Evolutionary conservation across 2,888 invertebrate genomes (phyloP).

Genomic region (Osmoderma eremita): DNA sequence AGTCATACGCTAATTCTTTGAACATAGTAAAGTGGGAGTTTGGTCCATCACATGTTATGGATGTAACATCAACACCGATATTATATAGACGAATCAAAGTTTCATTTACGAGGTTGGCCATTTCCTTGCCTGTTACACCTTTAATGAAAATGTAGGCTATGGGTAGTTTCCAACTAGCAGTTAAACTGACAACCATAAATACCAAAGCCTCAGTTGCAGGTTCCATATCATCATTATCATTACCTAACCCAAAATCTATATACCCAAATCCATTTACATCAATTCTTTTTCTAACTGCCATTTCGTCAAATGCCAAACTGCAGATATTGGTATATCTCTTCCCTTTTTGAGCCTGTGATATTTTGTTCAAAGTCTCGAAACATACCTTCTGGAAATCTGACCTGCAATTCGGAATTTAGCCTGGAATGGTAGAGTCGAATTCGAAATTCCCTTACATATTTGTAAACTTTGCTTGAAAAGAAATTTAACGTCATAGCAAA

Average conservation of each 20-base stretch:
- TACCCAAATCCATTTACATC: conserved; percentile 47
- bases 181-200: conserved; percentile 48
- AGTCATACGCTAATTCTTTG: conserved; percentile 37
- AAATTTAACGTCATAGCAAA: no score
- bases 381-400: no score
- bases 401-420: no score
- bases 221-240: conserved; percentile 38
- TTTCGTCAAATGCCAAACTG: conserved; percentile 47
- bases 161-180: conserved; percentile 48
- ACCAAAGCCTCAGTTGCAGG: conserved; percentile 49
- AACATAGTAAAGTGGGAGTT: conserved; percentile 12
- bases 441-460: no score
- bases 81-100: conserved; percentile 43
- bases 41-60: conserved; percentile 47
- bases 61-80: conserved; percentile 41
- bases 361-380: no score
- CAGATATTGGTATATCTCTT: no score
- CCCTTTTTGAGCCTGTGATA: no score
- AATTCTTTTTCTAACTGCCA: conserved; percentile 47
- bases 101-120: conserved; percentile 37
- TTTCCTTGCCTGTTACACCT: conserved; percentile 37
- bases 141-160: conserved; percentile 49
- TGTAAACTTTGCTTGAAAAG: no score
- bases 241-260: conserved; percentile 40
- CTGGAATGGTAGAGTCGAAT: no score